Conservation (phyloP, 1,140 invertebrate species). For the Berghia stephanieae region DNA sequence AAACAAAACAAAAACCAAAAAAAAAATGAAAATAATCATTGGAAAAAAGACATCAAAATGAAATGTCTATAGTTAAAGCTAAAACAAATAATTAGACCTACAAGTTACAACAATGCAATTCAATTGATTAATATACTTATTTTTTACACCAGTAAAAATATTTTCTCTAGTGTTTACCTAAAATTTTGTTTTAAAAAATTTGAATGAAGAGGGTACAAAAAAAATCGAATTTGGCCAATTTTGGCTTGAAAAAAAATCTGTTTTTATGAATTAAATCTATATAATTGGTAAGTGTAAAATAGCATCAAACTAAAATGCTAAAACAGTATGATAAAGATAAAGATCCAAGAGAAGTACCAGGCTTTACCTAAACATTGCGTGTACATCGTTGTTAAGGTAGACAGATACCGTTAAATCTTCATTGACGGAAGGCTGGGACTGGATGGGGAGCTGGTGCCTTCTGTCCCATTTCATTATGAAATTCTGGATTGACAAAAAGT, state of each 20-base stretch:
- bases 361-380: conserved; percentile 53
- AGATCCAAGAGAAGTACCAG: background rate
- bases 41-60: too few species aligned
- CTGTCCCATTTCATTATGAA: conserved; percentile 62
- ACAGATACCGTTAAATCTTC: conserved; percentile 42
- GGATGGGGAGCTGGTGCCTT: conserved; percentile 28
- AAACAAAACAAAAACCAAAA: too few species aligned
- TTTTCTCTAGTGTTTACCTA: too few species aligned
- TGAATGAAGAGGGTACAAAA: background rate
- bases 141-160: too few species aligned
- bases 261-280: background rate
- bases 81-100: too few species aligned
- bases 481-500: conserved; percentile 42
- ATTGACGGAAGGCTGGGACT: conserved; percentile 10
- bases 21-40: too few species aligned
- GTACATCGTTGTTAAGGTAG: conserved; percentile 48
- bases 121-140: too few species aligned
- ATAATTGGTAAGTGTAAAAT: background rate
- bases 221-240: background rate
- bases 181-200: background rate
- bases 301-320: too few species aligned
- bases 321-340: background rate
- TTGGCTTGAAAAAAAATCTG: background rate
- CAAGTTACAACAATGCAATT: too few species aligned
- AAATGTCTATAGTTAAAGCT: too few species aligned